Conservation (phyloP, 2,888 invertebrate genomes). For the Leucoma salicis region DNA sequence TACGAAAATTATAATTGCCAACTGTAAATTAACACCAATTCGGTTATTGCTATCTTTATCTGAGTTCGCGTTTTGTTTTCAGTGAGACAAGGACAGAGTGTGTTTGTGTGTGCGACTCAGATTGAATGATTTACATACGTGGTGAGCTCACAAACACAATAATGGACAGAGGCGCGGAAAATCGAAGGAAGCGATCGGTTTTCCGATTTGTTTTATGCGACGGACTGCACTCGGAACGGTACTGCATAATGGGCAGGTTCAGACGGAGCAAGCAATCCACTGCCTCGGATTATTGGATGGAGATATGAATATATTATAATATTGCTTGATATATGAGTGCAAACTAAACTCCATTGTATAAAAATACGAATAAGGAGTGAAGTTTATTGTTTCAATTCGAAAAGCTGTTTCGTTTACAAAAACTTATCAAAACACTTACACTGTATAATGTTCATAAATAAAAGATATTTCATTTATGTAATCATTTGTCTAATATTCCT, state of each 20-base stretch:
- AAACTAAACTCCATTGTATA: too few relatives aligned
- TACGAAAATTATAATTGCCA: conserved; percentile 81
- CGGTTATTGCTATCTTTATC: conserved; percentile 52
- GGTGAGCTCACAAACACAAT: conserved; percentile 71
- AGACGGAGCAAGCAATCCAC: conserved; percentile 39
- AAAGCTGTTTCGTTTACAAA: too few relatives aligned
- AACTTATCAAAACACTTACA: too few relatives aligned
- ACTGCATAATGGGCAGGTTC: conserved; percentile 59
- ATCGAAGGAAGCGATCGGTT: conserved; percentile 75
- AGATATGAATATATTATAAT: conserved; percentile 39
- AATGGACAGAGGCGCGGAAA: conserved; percentile 70
- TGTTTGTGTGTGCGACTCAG: conserved; percentile 56
- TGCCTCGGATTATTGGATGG: conserved; percentile 30
- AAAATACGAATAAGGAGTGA: too few relatives aligned
- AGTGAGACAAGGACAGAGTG: conserved; percentile 47
- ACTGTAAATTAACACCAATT: conserved; percentile 81
- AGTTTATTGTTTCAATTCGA: too few relatives aligned
- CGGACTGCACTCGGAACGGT: conserved; percentile 33
- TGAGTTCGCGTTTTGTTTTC: conserved; percentile 27
- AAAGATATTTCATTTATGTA: too few relatives aligned
- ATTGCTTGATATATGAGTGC: conserved; percentile 16
- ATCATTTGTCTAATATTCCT: too few relatives aligned
- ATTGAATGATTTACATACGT: conserved; percentile 73
- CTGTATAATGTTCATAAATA: too few relatives aligned
- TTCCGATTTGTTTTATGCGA: conserved; percentile 59